Evolutionary conservation across 2,113 vertebrate genomes (phyloP).

Genomic region (Astur gentilis): DNA sequence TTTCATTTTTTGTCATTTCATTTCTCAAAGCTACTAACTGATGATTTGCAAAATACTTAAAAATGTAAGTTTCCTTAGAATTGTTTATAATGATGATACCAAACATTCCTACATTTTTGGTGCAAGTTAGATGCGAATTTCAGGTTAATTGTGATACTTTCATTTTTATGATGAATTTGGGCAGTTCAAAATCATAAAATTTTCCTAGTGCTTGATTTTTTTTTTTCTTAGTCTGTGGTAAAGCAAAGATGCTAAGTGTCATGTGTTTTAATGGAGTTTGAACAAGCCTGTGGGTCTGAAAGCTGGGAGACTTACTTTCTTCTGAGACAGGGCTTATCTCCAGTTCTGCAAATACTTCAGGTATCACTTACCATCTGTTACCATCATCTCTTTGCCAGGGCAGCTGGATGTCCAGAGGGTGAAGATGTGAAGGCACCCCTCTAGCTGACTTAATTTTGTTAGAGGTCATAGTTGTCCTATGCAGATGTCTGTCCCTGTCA

Average conservation of each 20-base stretch:
- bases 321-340: neutral
- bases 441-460: neutral
- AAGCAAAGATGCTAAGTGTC: neutral
- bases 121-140: neutral
- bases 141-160: neutral
- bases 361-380: neutral
- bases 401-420: neutral
- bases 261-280: neutral
- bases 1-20: neutral
- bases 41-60: neutral
- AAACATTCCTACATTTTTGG: neutral
- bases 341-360: neutral
- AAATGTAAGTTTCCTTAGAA: neutral
- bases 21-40: neutral
- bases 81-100: neutral
- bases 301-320: neutral
- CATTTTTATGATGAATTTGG: neutral
- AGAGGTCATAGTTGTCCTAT: neutral
- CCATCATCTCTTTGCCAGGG: neutral
- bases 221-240: neutral
- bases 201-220: neutral
- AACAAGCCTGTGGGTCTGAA: neutral
- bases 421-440: neutral
- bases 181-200: neutral
- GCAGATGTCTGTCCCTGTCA: neutral